phyloP scores from a whole-genome alignment of 2,113 vertebrate species.

The Centropus bengalensis region DNA sequence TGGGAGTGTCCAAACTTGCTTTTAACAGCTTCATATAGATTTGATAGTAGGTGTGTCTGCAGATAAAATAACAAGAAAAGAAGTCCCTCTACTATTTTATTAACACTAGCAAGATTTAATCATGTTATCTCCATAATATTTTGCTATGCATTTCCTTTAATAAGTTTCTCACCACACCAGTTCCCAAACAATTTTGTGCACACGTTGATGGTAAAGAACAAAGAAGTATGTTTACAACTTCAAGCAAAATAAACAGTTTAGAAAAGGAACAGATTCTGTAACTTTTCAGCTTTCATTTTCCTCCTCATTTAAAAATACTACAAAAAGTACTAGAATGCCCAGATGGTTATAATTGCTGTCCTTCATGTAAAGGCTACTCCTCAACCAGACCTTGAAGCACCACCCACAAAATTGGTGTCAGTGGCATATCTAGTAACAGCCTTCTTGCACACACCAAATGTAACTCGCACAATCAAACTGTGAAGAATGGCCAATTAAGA shows the following conservation, averaged over 20 bases:
- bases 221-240: background rate
- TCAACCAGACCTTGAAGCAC: background rate
- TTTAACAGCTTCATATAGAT: background rate
- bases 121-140: background rate
- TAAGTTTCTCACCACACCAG: background rate
- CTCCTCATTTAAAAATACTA: background rate
- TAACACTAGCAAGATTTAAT: background rate
- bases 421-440: background rate
- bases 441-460: background rate
- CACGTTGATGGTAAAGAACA: background rate
- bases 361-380: background rate
- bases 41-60: background rate
- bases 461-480: background rate
- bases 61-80: background rate
- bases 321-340: background rate
- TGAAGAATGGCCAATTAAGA: background rate
- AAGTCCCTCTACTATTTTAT: background rate
- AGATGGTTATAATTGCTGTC: background rate
- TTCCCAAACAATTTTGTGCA: rapidly evolving
- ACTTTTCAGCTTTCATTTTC: background rate
- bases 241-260: background rate
- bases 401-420: background rate
- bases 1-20: background rate
- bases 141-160: background rate
- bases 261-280: background rate